Percentiles rank a stretch among this genome's conserved stretches.
These are phyloP conservation scores for Brotogeris chrysoptera DNA, from an alignment of 2,797 vertebrate species.

Conservation along the genomic window DNA sequence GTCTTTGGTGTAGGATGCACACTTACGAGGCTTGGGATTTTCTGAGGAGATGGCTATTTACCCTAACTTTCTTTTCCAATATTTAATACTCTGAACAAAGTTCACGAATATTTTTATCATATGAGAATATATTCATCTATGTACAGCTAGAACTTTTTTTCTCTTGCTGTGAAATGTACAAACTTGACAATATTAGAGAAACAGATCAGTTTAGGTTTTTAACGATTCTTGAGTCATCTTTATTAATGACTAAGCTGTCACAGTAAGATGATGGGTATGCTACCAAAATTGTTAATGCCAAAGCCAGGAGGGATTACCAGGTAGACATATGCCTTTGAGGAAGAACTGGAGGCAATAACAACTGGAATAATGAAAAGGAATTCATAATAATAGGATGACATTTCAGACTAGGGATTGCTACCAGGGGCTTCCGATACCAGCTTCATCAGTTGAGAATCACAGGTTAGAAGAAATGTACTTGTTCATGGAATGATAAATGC, in stretches of 20 bases:
- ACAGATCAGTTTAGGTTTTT: background rate
- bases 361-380: background rate
- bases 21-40: background rate
- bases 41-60: background rate
- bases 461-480: background rate
- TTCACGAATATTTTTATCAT: background rate
- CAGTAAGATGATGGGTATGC: background rate
- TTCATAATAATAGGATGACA: background rate
- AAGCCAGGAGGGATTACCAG: background rate
- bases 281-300: background rate
- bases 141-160: background rate
- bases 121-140: background rate
- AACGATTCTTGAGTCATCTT: background rate
- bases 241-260: background rate
- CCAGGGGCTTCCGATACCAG: background rate
- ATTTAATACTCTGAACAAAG: background rate
- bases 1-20: background rate
- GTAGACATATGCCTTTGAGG: background rate
- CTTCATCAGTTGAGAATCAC: background rate
- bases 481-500: background rate
- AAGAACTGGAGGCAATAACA: background rate
- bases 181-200: background rate
- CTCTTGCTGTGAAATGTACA: background rate
- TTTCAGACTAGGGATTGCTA: background rate
- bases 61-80: background rate